These are phyloP conservation scores for Pangasianodon gigas DNA, from an alignment of 2,113 vertebrate species.

Conservation along the genomic window DNA sequence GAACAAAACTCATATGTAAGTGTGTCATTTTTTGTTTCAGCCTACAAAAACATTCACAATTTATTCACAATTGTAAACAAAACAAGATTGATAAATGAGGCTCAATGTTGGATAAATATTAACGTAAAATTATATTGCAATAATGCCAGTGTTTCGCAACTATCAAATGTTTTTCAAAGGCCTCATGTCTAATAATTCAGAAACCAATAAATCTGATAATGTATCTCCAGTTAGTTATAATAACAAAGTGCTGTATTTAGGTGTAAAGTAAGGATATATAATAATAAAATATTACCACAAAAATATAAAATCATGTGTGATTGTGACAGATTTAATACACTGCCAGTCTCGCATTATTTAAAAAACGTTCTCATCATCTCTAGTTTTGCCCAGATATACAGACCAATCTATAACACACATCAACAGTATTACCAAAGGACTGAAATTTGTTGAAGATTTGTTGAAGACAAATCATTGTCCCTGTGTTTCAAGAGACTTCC, in stretches of 20 bases:
- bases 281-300: neutral
- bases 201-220: neutral
- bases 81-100: neutral
- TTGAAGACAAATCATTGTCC: slow-evolving; percentile 56
- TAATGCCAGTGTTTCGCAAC: neutral
- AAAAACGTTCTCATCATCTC: neutral
- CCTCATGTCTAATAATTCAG: neutral
- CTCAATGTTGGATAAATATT: neutral
- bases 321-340: neutral
- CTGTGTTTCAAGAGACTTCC: slow-evolving; percentile 48
- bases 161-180: neutral
- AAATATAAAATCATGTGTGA: neutral
- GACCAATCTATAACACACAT: neutral
- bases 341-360: neutral
- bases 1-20: neutral
- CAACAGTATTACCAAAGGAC: slow-evolving; percentile 4
- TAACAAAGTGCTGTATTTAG: neutral
- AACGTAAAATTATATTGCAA: neutral
- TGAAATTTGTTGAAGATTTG: neutral
- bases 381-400: neutral
- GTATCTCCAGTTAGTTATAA: neutral
- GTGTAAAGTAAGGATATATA: neutral
- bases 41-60: neutral
- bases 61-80: neutral
- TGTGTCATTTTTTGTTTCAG: neutral